These are phyloP conservation scores for Drosophila trapezifrons DNA, from an alignment of 1,140 invertebrate species.

Conservation along the genomic window DNA sequence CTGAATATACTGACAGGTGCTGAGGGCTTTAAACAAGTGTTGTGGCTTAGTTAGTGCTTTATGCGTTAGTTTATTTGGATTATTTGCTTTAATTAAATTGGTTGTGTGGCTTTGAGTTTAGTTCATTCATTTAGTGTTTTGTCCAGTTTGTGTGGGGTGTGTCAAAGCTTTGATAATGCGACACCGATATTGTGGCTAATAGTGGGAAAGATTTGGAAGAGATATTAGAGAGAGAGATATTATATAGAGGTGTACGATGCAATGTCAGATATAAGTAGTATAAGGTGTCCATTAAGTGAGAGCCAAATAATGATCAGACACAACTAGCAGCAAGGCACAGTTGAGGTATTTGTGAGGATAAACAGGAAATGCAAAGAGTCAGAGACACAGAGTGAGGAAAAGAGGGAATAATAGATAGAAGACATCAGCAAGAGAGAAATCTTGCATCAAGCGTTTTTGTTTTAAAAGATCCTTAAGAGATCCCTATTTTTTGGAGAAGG, in stretches of 20 bases:
- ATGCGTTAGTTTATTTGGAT: slow-evolving; percentile 20
- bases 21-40: slow-evolving; percentile 38
- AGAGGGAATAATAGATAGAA: slow-evolving; percentile 8
- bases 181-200: slow-evolving; percentile 84
- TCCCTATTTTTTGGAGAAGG: neutral
- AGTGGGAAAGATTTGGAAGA: slow-evolving; percentile 75
- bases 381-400: slow-evolving; percentile 18
- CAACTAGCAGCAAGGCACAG: slow-evolving; percentile 58
- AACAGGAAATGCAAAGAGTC: slow-evolving; percentile 34
- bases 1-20: slow-evolving; percentile 35
- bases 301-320: slow-evolving; percentile 30
- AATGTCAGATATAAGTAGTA: slow-evolving; percentile 15
- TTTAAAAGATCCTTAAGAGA: neutral
- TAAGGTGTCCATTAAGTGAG: slow-evolving; percentile 23
- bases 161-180: slow-evolving; percentile 84
- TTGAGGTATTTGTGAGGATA: slow-evolving; percentile 20
- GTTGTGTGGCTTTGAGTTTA: slow-evolving; percentile 20
- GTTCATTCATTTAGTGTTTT: slow-evolving; percentile 35
- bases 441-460: slow-evolving; percentile 4
- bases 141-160: slow-evolving; percentile 80
- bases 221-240: slow-evolving; percentile 64
- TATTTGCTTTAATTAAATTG: slow-evolving; percentile 31
- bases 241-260: slow-evolving; percentile 35
- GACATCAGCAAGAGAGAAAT: slow-evolving; percentile 14
- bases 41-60: slow-evolving; percentile 41